Conservation (phyloP, 2,888 invertebrate genomes). For the Ctenicera cuprea region DNA sequence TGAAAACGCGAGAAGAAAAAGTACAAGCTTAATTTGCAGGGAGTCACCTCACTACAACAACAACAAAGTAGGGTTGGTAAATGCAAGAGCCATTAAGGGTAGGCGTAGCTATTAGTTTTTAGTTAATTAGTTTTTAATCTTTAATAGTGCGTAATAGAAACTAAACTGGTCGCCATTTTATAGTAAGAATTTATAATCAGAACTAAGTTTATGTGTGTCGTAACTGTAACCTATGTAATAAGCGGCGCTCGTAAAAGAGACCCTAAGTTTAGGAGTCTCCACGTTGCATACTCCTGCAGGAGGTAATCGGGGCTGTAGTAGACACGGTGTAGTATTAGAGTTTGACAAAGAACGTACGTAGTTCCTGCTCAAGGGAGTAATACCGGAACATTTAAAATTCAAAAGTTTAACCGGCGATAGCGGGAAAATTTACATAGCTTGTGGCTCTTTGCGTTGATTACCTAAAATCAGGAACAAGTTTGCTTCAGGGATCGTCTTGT, state of each 20-base stretch:
- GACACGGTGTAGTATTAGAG: constrained; percentile 45
- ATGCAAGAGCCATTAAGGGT: too few relatives aligned
- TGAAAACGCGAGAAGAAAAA: too few relatives aligned
- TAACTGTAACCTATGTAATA: constrained; percentile 41
- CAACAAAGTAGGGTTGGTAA: too few relatives aligned
- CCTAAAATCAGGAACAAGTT: constrained; percentile 52
- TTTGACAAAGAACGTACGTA: constrained; percentile 52
- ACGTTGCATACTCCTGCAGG: constrained; percentile 35
- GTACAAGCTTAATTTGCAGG: too few relatives aligned
- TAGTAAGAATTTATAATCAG: constrained; percentile 36
- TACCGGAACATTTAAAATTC: constrained; percentile 55
- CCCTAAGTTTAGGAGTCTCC: constrained; percentile 38
- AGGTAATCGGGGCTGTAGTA: constrained; percentile 37
- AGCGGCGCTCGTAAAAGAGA: constrained; percentile 37
- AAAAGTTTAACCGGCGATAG: constrained; percentile 54
- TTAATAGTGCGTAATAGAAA: constrained; percentile 29
- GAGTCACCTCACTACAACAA: too few relatives aligned
- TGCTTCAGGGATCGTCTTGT: constrained; percentile 46
- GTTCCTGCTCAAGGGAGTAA: constrained; percentile 50
- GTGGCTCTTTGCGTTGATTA: constrained; percentile 51
- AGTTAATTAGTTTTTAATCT: constrained; percentile 40
- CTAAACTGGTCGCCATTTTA: constrained; percentile 23
- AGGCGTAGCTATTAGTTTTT: constrained; percentile 10
- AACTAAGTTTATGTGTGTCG: constrained; percentile 43
- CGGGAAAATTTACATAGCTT: constrained; percentile 50